Percentiles rank a stretch among this genome's conserved stretches.
Conservation (phyloP, 2,797 vertebrate genomes). For the Chelonia mydas region DNA sequence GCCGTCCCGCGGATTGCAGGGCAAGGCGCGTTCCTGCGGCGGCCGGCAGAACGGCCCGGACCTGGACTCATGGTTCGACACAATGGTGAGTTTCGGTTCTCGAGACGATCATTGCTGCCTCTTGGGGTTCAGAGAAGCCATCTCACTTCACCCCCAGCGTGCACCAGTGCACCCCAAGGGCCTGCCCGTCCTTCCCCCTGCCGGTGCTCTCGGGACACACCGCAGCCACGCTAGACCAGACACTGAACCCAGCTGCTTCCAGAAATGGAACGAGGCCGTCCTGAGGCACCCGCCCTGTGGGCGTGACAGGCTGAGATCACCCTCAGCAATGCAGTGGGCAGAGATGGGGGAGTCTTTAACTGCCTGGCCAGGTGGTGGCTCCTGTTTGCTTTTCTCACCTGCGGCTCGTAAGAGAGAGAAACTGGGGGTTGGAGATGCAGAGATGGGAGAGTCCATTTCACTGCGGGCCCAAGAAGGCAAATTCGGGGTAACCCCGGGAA, state of each 20-base stretch:
- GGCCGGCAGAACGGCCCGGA: rapidly evolving
- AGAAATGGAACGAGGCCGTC: no score
- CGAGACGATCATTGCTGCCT: background rate
- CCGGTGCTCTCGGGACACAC: no score
- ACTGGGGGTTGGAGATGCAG: background rate
- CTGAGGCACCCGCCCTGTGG: no score
- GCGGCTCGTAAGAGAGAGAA: background rate
- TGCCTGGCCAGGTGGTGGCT: no score
- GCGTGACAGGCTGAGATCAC: background rate
- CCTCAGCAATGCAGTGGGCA: background rate
- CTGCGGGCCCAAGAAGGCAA: background rate
- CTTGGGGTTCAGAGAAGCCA: background rate
- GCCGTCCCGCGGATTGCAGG: no score
- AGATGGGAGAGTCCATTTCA: background rate
- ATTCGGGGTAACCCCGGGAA: no score
- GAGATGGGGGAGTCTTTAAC: no score
- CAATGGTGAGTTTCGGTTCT: background rate
- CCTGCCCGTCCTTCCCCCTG: no score
- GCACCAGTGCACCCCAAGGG: no score
- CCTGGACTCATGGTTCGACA: no score
- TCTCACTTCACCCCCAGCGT: background rate
- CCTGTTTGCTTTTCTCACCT: background rate
- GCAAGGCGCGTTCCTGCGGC: background rate
- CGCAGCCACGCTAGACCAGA: no score
- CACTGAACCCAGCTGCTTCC: no score